These are phyloP conservation scores for Zygothrica quintamaculata DNA, from an alignment of 2,888 invertebrate genomes.

Conservation along the genomic window DNA sequence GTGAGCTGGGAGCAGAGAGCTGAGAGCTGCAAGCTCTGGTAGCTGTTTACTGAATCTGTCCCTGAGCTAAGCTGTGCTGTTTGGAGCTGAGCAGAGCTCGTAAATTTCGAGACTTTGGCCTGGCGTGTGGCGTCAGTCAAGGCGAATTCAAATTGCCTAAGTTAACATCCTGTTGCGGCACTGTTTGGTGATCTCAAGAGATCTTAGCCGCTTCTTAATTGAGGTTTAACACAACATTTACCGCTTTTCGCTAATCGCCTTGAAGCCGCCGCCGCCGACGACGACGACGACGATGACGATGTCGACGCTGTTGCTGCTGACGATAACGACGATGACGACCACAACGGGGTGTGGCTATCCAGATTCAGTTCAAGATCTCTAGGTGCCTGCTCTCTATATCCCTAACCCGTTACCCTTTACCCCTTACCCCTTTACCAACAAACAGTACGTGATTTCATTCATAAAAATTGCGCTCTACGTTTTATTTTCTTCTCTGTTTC, in stretches of 20 bases:
- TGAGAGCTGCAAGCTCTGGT: not conserved
- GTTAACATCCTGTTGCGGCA: slow-evolving; percentile 72
- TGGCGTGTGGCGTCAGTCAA: slow-evolving; percentile 83
- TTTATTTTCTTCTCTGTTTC: slow-evolving; percentile 36
- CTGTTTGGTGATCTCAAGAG: slow-evolving; percentile 38
- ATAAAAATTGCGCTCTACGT: slow-evolving; percentile 56
- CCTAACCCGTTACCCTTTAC: slow-evolving; percentile 8
- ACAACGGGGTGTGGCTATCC: slow-evolving; percentile 37
- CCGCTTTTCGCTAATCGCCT: slow-evolving; percentile 82
- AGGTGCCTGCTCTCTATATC: slow-evolving; percentile 12
- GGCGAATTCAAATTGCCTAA: slow-evolving; percentile 68
- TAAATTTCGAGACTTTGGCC: slow-evolving; percentile 58
- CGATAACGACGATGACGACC: slow-evolving; percentile 17
- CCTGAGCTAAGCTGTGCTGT: too few species aligned
- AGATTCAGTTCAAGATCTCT: slow-evolving; percentile 23
- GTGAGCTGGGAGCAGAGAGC: not conserved
- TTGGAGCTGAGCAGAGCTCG: slow-evolving; percentile 39
- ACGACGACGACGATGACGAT: not conserved
- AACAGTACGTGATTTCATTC: slow-evolving; percentile 76
- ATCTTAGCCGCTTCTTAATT: slow-evolving; percentile 68
- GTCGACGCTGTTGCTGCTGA: too few species aligned
- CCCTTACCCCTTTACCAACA: too few species aligned
- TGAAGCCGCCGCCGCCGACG: slow-evolving; percentile 59
- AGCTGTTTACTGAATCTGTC: not conserved
- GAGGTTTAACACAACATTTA: slow-evolving; percentile 82